A percentile compares a stretch with the other conserved stretches of the same genome.
phyloP scores from a whole-genome alignment of 2,797 vertebrate genomes.

The Sebastes flavidus region DNA sequence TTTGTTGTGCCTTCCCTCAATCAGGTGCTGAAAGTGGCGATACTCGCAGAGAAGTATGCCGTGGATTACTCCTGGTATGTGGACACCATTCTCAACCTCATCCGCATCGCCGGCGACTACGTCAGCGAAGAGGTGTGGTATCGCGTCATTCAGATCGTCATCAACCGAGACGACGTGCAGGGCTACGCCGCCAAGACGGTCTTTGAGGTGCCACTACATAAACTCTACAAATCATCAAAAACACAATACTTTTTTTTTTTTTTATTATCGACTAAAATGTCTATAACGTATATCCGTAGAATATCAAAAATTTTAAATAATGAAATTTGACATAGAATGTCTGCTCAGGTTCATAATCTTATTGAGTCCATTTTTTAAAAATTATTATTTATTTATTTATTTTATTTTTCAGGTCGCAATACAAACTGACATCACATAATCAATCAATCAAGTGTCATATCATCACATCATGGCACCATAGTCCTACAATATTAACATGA shows the following conservation, averaged over 20 bases:
- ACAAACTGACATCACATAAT: no score
- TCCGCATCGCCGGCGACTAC: slow-evolving; percentile 96
- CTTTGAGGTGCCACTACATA: slow-evolving; percentile 86
- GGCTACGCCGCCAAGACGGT: slow-evolving; percentile 98
- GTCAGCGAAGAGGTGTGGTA: slow-evolving; percentile 99
- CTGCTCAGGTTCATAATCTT: not conserved
- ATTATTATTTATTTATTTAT: not conserved
- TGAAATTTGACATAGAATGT: not conserved
- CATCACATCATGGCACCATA: not conserved
- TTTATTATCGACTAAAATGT: not conserved
- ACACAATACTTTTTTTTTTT: not conserved
- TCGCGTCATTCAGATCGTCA: slow-evolving; percentile 97
- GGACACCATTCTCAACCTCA: slow-evolving; percentile 97
- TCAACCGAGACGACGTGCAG: slow-evolving; percentile 96
- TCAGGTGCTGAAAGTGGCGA: slow-evolving; percentile 96
- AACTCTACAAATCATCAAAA: not conserved
- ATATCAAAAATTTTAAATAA: rapidly evolving
- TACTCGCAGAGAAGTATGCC: slow-evolving; percentile 96
- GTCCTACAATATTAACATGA: no score
- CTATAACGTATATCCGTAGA: not conserved
- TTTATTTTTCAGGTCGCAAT: not conserved
- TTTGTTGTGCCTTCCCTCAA: not conserved
- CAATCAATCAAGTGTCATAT: not conserved
- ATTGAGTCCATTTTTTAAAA: not conserved
- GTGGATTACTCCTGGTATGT: slow-evolving; percentile 99